Evolutionary conservation across 1,140 invertebrate genomes (phyloP), one percentile per base, ranked within the genome.

Genomic region (Orius insidiosus): DNA sequence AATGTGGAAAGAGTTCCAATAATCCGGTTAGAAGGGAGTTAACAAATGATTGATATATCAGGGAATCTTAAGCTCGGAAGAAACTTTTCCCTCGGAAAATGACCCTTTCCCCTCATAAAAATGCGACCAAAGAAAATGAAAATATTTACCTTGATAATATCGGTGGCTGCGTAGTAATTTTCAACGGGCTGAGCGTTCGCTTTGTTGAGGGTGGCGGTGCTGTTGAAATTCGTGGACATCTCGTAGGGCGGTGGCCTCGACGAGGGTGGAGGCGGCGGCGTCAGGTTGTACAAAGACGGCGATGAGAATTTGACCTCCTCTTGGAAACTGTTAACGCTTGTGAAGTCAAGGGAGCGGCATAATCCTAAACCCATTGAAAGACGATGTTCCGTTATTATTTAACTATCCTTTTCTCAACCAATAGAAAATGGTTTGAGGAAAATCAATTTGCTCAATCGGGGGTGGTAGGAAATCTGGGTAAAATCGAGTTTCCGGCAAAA

Each of bases 81-180:
- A n/a, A n/a, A n/a, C n/a, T n/a, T n/a, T n/a, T n/a, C n/a, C n/a
- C n/a, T n/a, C n/a, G n/a, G n/a, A n/a, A n/a, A n/a, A n/a, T n/a
- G n/a, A n/a, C n/a, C n/a, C n/a, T n/a, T n/a, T n/a, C n/a, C n/a
- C n/a, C n/a, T n/a, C n/a, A n/a, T n/a, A n/a, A 24, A 8, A n/a
- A 30, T 46, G 16, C 19, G 13, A 24, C 5, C n/a, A 37, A 7
- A 15, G 32, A 18, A 15, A 6, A 13, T 5, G 13, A 13, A 24
- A 32, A 8, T 55, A 64, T 63, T 65, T 60, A 78, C 75, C 60
- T 76, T 76, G 49, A 77, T 68, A 55, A 78, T 78, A 55, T 78
- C 75, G 0, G 75, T 77, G n/a, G 74, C 74, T 1, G 75, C 75
- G 53, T 78, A 78, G 57, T 76, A 76, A 54, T 70, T 74, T 55